Evolutionary conservation across 2,797 vertebrate species (phyloP), one percentile per base, ranked within the genome.

Genomic region (Coreius guichenoti): DNA sequence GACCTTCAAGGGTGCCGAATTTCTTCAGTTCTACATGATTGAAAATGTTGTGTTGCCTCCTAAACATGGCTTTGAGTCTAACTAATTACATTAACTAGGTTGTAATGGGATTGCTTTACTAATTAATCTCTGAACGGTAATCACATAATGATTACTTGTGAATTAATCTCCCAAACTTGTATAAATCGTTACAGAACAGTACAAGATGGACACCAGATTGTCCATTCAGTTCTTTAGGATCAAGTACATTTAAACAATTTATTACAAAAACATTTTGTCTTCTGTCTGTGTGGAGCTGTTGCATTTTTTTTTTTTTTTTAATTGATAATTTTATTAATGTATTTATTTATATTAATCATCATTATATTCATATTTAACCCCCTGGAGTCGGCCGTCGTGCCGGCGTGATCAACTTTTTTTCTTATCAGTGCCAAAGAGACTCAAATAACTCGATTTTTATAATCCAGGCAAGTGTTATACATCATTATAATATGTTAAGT

Each of bases 31-130:
- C 70, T 29, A 1, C 16, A 29, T 43, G n/a, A 51, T 17, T 81
- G 12, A 69, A 5, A 72, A 45, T 51, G 51, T 19, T 19, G 56
- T 72, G 51, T n/a, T 58, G 51, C n/a, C 26, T 47, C 26, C 14
- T 75, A 83, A 76, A 54, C 8, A 26, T 45, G 51, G 12, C 26
- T 69, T 51, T 29, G 11, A 58, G n/a, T 21, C 36, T 31, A 31
- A 29, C 77, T 33, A 81, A 51, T 81, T 68, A 54, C 31, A n/a
- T 54, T 81, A 51, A 23, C 29, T 81, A 23, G 63, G 21, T 65
- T 51, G 56, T 75, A 75, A 67, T 75, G 43, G 45, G 61, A 56
- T 76, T 76, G 45, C 58, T 54, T 84, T 69, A 58, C 33, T 23
- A 77, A 39, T 69, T 56, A 77, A 23, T 54, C 33, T 77, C 31